Conservation (phyloP, 2,113 vertebrate species). For the Athene noctua region DNA sequence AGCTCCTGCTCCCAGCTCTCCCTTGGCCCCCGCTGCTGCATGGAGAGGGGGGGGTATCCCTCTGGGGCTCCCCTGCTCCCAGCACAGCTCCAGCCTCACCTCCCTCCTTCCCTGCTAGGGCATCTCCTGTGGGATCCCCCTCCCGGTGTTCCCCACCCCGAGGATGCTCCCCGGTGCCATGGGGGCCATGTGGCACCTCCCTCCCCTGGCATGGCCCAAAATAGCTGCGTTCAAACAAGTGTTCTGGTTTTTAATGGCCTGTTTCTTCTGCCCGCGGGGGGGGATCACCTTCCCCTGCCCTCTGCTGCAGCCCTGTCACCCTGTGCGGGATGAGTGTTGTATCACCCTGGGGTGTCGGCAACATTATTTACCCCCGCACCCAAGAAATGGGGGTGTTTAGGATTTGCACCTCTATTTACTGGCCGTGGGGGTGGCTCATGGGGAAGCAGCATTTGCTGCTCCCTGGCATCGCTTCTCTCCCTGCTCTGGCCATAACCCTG, state of each 20-base stretch:
- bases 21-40: background rate
- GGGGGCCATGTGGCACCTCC: background rate
- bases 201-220: background rate
- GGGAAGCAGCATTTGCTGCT: background rate
- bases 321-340: background rate
- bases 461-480: background rate
- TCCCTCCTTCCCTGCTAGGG: background rate
- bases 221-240: constrained; percentile 43
- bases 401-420: background rate
- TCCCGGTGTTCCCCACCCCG: background rate
- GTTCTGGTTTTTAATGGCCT: constrained; percentile 52
- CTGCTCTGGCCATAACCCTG: background rate
- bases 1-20: background rate
- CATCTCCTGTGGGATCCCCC: background rate
- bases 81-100: background rate
- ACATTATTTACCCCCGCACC: background rate
- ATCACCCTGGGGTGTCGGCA: accelerated
- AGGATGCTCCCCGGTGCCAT: background rate
- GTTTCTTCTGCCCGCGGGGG: background rate
- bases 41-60: background rate
- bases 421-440: background rate
- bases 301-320: background rate
- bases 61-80: background rate
- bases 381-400: background rate
- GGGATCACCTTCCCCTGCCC: constrained; percentile 51